Conservation (phyloP, 2,888 invertebrate species). For the Parnassius smintheus region DNA sequence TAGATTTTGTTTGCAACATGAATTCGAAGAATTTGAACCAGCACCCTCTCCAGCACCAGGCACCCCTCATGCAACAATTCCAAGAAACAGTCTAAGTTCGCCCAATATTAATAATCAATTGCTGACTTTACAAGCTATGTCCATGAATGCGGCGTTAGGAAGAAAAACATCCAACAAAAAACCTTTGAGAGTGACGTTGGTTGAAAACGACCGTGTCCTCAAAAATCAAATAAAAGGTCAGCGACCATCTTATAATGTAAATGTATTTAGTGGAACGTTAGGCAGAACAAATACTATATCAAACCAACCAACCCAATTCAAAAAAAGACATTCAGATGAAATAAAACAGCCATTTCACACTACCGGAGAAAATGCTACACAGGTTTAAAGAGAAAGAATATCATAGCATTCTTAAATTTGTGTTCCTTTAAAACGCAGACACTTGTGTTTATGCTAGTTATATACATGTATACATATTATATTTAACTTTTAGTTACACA, state of each 20-base stretch:
- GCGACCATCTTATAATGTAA: constrained; percentile 58
- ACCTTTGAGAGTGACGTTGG: constrained; percentile 60
- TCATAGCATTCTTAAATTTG: too few species aligned
- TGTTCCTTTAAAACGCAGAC: too few species aligned
- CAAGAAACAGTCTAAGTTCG: constrained; percentile 76
- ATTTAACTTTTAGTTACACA: too few species aligned
- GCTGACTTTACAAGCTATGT: constrained; percentile 65
- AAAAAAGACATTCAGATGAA: constrained; percentile 84
- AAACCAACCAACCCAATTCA: constrained; percentile 90
- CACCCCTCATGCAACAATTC: constrained; percentile 70
- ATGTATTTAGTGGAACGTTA: constrained; percentile 58
- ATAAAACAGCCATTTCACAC: constrained; percentile 88
- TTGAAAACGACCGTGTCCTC: constrained; percentile 59
- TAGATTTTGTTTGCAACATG: constrained; percentile 70
- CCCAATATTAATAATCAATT: constrained; percentile 77
- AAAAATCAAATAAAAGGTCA: constrained; percentile 51
- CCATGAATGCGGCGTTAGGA: constrained; percentile 42
- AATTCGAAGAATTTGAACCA: constrained; percentile 70
- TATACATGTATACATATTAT: too few species aligned
- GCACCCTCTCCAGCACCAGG: constrained; percentile 78
- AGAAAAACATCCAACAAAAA: constrained; percentile 50
- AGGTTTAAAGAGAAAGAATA: constrained; percentile 81
- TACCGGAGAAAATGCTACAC: constrained; percentile 92
- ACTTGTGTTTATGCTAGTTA: too few species aligned
- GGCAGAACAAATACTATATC: constrained; percentile 82